Base-by-base conservation (phyloP, 2,113 vertebrate species). In the Microcebus jonahi region DNA sequence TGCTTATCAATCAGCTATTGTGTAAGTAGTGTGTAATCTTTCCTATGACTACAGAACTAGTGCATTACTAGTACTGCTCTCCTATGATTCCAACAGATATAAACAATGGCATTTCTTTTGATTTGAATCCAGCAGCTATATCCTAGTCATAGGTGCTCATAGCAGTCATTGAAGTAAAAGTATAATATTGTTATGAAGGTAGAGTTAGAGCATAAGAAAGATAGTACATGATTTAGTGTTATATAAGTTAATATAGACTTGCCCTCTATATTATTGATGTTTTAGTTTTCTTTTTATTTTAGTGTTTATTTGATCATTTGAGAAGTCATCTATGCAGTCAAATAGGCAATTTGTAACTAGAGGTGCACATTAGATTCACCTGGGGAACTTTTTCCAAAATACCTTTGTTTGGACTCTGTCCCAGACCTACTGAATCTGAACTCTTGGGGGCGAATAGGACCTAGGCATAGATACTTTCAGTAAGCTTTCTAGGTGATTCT, bases 1-100 rank as follows among this genome's bases (percentile, higher is more conserved):
- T 92, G 65, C 71, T 79, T 68, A 68, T 97, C 97, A 97, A 90
- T 95, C 84, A 92, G 92, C 95, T 96, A 89, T 97, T 98, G 98
- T 98, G 76, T 91, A 61, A 94, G 68, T 48, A 71, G 39, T 96
- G 57, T 97, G 93, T 96, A 79, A 94, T 97, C 95, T 91, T 95
- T 73, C 50, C 94, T 94, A 59, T 96, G 96, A 93, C 75, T 70
- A 9, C 48, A 95, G n/a, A 86, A 50, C 79, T 94, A 59, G 67
- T 79, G 89, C 57, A 55, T 94, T 53, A 63, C 73, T 87, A 83
- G 63, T 71, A 27, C 90, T 67, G 73, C 85, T 95, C 92, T 89
- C 75, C 90, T 92, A 5, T 95, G 97, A 94, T 76, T 87, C 57
- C 80, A 84, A 48, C 81, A 80, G 67, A 79, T 88, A 25, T 25